Conservation (phyloP, 2,797 vertebrate species). For the Enteromius thamalakanensis region DNA sequence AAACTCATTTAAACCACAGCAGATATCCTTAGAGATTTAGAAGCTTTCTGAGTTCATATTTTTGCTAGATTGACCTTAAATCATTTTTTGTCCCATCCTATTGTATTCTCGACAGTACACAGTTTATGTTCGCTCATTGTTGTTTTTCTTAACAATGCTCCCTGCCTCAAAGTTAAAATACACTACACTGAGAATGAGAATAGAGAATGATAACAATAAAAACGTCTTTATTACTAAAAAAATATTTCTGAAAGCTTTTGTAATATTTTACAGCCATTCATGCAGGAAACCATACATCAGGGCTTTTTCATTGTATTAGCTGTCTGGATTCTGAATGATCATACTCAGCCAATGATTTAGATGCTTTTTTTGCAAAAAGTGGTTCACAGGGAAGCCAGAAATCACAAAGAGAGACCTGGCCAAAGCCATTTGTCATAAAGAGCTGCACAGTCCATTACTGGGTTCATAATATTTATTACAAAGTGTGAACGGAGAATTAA, state of each 20-base stretch:
- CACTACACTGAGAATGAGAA: background rate
- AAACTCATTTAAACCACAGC: background rate
- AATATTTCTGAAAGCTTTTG: conserved; percentile 6
- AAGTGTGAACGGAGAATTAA: conserved; percentile 38
- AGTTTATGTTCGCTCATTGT: background rate
- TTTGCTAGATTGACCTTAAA: conserved; percentile 3
- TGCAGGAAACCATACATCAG: conserved; percentile 39
- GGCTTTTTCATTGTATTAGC: conserved; percentile 21
- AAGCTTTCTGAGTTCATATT: background rate
- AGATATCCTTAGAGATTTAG: background rate
- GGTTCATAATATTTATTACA: conserved; percentile 45
- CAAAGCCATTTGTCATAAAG: conserved; percentile 36
- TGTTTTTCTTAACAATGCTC: background rate
- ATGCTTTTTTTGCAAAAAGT: conserved; percentile 2
- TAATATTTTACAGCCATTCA: conserved; percentile 9
- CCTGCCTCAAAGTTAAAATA: background rate
- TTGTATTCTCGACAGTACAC: background rate
- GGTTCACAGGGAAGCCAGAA: conserved; percentile 33
- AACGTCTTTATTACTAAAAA: background rate
- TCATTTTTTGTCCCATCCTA: background rate
- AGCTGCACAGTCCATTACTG: conserved; percentile 33
- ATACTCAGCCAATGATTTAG: conserved; percentile 49
- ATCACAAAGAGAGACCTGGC: conserved; percentile 30
- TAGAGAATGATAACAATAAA: conserved; percentile 19
- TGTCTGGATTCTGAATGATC: conserved; percentile 44